Conservation (phyloP, 2,888 invertebrate genomes). For the Pasiphila rectangulata region DNA sequence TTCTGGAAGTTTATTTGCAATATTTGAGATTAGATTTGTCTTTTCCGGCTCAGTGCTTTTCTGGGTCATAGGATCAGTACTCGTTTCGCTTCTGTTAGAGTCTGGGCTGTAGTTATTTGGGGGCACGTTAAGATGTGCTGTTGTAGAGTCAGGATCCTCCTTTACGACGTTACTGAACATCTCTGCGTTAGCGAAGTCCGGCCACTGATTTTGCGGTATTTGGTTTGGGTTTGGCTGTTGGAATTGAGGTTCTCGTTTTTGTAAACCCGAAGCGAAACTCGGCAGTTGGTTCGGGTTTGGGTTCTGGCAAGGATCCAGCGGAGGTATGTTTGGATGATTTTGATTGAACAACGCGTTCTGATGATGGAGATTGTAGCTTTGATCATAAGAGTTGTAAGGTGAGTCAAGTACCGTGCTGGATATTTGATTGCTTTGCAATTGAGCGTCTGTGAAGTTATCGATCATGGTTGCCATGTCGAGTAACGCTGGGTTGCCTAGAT, state of each 20-base stretch:
- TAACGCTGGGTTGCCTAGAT: constrained; percentile 78
- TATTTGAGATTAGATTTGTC: constrained; percentile 51
- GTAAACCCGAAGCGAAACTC: constrained; percentile 65
- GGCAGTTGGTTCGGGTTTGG: constrained; percentile 67
- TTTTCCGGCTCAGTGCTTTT: constrained; percentile 60
- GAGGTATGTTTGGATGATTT: constrained; percentile 67
- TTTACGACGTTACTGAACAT: constrained; percentile 81
- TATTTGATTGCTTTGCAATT: constrained; percentile 91
- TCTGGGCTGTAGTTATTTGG: constrained; percentile 77
- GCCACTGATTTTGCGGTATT: constrained; percentile 67
- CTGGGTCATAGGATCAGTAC: constrained; percentile 56
- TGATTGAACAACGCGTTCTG: constrained; percentile 82
- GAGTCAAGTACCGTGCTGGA: constrained; percentile 91
- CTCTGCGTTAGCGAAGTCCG: constrained; percentile 68
- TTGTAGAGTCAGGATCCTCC: constrained; percentile 89
- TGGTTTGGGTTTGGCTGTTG: constrained; percentile 39
- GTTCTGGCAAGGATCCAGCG: constrained; percentile 68
- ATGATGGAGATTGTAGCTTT: constrained; percentile 84
- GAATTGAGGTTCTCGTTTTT: constrained; percentile 65
- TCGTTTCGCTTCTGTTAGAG: constrained; percentile 75
- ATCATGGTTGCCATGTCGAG: constrained; percentile 89
- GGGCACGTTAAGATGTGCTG: constrained; percentile 75
- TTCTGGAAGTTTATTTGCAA: constrained; percentile 63
- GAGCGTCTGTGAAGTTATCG: constrained; percentile 87
- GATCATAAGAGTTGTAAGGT: constrained; percentile 83